Conservation (phyloP, 2,888 invertebrate genomes). For the Amorpha juglandis region DNA sequence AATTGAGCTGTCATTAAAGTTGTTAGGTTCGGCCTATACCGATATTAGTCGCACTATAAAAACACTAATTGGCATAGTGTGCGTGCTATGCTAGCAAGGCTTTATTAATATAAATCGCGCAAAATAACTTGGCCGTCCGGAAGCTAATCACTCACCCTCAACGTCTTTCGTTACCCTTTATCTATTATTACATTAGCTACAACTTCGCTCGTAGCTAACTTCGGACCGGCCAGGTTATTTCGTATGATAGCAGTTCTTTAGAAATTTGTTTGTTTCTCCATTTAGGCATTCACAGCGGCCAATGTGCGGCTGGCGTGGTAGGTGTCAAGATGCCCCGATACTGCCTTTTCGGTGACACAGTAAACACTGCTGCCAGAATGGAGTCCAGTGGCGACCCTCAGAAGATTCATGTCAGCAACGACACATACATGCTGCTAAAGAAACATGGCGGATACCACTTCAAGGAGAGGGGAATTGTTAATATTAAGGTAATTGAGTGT, state of each 20-base stretch:
- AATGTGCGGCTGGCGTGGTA: constrained; percentile 92
- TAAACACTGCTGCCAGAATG: constrained; percentile 92
- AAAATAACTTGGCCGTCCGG: no score
- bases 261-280: constrained; percentile 12
- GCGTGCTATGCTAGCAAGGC: no score
- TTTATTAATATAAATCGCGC: no score
- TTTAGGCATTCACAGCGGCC: constrained; percentile 83
- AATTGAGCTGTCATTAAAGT: no score
- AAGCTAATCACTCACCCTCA: no score
- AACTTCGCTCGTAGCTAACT: not conserved
- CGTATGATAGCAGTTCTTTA: not conserved
- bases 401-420: constrained; percentile 90
- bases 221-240: no score
- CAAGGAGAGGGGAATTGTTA: constrained; percentile 88
- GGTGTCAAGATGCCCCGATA: constrained; percentile 93
- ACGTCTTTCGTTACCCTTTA: no score
- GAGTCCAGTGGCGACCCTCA: constrained; percentile 90
- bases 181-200: not conserved
- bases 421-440: constrained; percentile 87
- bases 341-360: constrained; percentile 93
- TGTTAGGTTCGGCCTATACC: no score
- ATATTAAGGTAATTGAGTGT: constrained; percentile 86
- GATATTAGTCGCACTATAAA: no score
- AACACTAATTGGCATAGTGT: no score
- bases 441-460: constrained; percentile 89